Percentiles rank a stretch among this genome's conserved stretches.
These are phyloP conservation scores for Leptinotarsa texana DNA, from an alignment of 1,140 invertebrate species.

Conservation along the genomic window DNA sequence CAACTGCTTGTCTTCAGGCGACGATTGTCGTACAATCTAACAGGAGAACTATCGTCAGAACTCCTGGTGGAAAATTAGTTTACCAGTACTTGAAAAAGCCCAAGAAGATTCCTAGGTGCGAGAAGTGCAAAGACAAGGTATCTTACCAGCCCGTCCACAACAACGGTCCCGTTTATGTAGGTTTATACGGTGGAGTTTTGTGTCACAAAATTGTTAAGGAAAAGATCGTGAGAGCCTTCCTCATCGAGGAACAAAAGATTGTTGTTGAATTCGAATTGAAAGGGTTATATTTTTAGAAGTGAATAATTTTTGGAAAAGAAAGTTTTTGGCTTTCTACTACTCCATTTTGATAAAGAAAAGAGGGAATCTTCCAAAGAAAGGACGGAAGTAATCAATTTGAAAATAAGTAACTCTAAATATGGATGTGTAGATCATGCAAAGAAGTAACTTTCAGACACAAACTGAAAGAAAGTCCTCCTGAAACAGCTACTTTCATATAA, in stretches of 20 bases:
- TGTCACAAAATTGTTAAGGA: constrained; percentile 96
- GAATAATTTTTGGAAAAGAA: too few species aligned
- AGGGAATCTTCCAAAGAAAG: too few species aligned
- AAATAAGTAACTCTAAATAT: too few species aligned
- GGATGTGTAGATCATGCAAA: too few species aligned
- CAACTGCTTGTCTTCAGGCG: constrained; percentile 92
- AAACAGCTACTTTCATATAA: too few species aligned
- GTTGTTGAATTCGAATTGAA: constrained; percentile 69
- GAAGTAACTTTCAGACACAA: too few species aligned
- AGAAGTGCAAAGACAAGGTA: constrained; percentile 95
- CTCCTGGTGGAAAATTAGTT: constrained; percentile 93
- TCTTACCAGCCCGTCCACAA: constrained; percentile 86
- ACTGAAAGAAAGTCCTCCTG: too few species aligned
- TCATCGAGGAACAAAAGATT: constrained; percentile 99
- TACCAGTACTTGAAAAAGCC: constrained; percentile 97
- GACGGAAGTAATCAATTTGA: constrained; percentile 45
- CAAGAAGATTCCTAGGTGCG: constrained; percentile 93
- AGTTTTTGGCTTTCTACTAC: too few species aligned
- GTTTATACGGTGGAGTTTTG: constrained; percentile 92
- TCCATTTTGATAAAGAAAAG: too few species aligned
- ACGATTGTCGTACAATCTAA: constrained; percentile 98
- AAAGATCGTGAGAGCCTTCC: constrained; percentile 94
- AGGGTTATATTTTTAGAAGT: too few species aligned
- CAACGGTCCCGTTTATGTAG: constrained; percentile 88
- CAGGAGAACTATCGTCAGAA: constrained; percentile 79